Evolutionary conservation across 2,797 vertebrate species (phyloP).

Genomic region (Chelon labrosus): DNA sequence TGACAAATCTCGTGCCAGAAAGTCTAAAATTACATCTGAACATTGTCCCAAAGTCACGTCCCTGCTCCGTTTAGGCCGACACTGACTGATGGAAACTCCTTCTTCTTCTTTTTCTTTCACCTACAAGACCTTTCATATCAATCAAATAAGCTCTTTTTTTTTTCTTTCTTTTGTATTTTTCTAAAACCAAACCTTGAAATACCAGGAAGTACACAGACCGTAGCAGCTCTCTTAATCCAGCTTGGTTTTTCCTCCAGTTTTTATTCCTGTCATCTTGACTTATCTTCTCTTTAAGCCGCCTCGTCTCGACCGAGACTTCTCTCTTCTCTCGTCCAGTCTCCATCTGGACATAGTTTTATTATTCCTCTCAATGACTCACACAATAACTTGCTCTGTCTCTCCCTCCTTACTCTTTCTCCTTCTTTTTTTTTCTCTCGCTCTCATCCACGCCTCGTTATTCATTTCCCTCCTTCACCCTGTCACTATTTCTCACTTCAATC

Average conservation of each 20-base stretch:
- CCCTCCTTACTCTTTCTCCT: slow-evolving; percentile 10
- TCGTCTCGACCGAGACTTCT: slow-evolving; percentile 17
- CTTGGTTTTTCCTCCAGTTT: slow-evolving; percentile 32
- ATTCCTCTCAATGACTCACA: slow-evolving; percentile 42
- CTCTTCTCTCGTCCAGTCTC: slow-evolving; percentile 14
- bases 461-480: slow-evolving; percentile 32
- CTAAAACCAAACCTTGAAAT: slow-evolving; percentile 3
- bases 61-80: no score
- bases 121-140: no score
- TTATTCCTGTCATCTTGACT: slow-evolving; percentile 20
- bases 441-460: slow-evolving; percentile 34
- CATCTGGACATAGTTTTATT: slow-evolving; percentile 53
- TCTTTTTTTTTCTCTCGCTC: slow-evolving; percentile 15
- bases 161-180: no score
- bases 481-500: slow-evolving; percentile 21
- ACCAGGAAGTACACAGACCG: slow-evolving; percentile 24
- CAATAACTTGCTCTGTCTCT: slow-evolving; percentile 35
- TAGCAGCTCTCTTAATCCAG: slow-evolving; percentile 7
- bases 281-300: slow-evolving; percentile 32
- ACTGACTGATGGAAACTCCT: no score
- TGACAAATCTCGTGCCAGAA: no score
- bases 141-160: no score
- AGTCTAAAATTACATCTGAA: no score
- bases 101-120: no score
- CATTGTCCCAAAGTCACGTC: no score